Conservation (phyloP, 1,140 invertebrate genomes). For the Diploscapter pachys region DNA sequence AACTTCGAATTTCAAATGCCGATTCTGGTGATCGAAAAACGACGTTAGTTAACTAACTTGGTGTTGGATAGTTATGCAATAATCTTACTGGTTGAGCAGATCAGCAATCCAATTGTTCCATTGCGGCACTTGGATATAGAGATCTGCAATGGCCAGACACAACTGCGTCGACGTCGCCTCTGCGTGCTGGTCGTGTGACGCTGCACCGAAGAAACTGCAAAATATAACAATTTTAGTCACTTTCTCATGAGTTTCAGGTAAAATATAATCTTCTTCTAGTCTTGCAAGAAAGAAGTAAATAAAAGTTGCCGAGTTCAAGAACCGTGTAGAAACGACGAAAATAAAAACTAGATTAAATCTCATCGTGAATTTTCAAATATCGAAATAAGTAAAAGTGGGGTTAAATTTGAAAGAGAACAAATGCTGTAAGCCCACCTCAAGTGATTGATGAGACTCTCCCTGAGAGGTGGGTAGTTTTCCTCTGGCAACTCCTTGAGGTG, state of each 20-base stretch:
- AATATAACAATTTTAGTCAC: too few relatives aligned
- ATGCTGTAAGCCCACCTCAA: conserved; percentile 63
- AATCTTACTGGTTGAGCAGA: conserved; percentile 72
- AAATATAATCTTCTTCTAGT: too few relatives aligned
- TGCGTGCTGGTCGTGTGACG: conserved; percentile 25
- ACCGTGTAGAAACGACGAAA: background rate
- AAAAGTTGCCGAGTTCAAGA: background rate
- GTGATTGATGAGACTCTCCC: conserved; percentile 86
- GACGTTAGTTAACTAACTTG: too few relatives aligned
- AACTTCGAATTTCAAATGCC: too few relatives aligned
- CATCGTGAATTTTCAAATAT: background rate
- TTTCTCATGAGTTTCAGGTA: background rate
- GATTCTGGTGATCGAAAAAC: too few relatives aligned
- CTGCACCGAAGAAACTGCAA: conserved; percentile 33
- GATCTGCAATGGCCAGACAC: conserved; percentile 83
- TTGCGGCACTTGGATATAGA: conserved; percentile 84
- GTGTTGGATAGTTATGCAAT: conserved; percentile 18
- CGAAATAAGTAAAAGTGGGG: background rate
- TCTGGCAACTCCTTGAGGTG: conserved; percentile 86
- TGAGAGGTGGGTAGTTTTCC: conserved; percentile 76
- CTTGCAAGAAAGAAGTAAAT: too few relatives aligned
- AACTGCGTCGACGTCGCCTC: conserved; percentile 66
- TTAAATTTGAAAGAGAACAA: conserved; percentile 9
- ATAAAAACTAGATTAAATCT: background rate
- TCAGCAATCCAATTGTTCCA: conserved; percentile 86